Evolutionary conservation across 2,113 vertebrate species (phyloP).

Genomic region (Pao palembangensis): DNA sequence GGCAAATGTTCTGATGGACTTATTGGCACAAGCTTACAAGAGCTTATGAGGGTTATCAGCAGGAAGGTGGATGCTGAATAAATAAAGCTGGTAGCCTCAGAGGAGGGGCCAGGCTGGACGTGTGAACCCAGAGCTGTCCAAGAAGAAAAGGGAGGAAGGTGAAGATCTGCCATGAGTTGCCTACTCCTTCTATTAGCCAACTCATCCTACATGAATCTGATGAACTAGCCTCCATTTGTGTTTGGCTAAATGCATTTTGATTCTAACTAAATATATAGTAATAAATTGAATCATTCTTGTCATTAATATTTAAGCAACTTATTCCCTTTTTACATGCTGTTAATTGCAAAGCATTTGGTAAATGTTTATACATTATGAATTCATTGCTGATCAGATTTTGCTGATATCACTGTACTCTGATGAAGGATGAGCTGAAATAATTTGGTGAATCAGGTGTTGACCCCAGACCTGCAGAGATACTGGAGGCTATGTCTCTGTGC

Average conservation of each 20-base stretch:
- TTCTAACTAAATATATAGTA: neutral
- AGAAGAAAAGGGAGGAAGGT: neutral
- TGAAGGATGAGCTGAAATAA: too few species aligned
- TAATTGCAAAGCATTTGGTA: too few species aligned
- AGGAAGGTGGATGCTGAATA: conserved; percentile 2
- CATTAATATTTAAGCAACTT: too few species aligned
- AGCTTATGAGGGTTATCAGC: conserved; percentile 43
- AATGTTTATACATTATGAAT: too few species aligned
- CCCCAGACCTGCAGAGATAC: too few species aligned
- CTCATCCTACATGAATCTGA: neutral
- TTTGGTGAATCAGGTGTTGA: too few species aligned
- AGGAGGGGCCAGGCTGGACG: conserved; percentile 3
- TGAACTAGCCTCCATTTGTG: neutral
- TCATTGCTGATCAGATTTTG: too few species aligned
- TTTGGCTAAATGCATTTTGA: neutral
- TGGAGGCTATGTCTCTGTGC: too few species aligned
- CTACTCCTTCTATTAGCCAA: too few species aligned
- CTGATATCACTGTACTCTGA: too few species aligned
- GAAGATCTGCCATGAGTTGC: neutral
- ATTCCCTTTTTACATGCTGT: too few species aligned
- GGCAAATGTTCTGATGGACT: conserved; percentile 49
- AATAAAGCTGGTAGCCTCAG: conserved; percentile 3
- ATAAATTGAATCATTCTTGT: too few species aligned
- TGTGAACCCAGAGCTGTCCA: conserved; percentile 2
- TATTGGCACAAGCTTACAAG: conserved; percentile 51